phyloP scores from a whole-genome alignment of 1,140 invertebrate species.

The Drosophila ficusphila region DNA sequence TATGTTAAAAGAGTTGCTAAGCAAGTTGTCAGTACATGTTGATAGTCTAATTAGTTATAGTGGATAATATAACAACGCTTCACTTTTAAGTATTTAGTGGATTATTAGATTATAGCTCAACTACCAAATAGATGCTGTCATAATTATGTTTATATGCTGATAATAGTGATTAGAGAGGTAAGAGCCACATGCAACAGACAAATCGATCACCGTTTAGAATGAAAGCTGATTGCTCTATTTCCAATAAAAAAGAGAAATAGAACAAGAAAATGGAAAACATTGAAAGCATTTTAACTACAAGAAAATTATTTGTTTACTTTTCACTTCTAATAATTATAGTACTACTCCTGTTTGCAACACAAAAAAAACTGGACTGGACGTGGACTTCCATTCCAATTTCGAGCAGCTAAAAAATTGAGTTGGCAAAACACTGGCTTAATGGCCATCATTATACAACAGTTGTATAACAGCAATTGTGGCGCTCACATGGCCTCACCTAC shows the following conservation, averaged over 20 bases:
- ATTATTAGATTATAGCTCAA: neutral
- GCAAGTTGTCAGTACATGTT: neutral
- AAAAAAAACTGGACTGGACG: constrained; percentile 34
- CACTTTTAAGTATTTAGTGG: neutral
- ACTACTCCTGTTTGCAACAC: too few relatives aligned
- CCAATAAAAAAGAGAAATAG: too few relatives aligned
- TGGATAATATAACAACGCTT: neutral
- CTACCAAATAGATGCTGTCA: neutral
- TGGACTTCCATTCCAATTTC: constrained; percentile 7
- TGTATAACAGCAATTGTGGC: constrained; percentile 59
- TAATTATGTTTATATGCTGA: constrained; percentile 1
- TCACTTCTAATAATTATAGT: too few relatives aligned
- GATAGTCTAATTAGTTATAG: neutral
- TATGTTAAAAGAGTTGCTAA: constrained; percentile 2
- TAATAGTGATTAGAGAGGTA: constrained; percentile 13
- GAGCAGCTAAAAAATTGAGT: neutral
- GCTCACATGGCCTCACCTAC: constrained; percentile 12
- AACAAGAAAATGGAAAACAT: too few relatives aligned
- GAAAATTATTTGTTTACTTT: neutral
- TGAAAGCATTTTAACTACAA: too few relatives aligned
- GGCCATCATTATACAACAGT: constrained; percentile 65
- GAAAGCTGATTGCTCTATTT: neutral
- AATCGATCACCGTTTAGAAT: neutral
- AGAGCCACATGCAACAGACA: neutral
- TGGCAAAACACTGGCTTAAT: constrained; percentile 41